Evolutionary conservation across 2,113 vertebrate genomes (phyloP).

Genomic region (Brachirus orientalis): DNA sequence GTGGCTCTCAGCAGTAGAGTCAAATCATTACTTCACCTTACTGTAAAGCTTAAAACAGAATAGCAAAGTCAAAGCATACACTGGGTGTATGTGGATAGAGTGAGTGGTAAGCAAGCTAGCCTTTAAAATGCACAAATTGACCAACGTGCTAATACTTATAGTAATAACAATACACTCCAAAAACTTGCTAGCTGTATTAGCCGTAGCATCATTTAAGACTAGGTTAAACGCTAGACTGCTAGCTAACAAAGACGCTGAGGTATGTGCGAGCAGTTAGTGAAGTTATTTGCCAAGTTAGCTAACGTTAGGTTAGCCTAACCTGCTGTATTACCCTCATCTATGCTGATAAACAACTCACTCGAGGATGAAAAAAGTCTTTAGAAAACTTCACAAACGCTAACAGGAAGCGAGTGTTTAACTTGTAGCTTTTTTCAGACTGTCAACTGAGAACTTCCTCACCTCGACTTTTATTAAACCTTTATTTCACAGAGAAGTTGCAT

Average conservation of each 20-base stretch:
- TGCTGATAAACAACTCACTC: neutral
- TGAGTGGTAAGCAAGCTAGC: neutral
- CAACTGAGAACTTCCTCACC: no score
- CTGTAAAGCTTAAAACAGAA: neutral
- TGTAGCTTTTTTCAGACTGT: neutral
- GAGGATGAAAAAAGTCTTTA: fast-evolving
- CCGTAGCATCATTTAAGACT: constrained; percentile 43
- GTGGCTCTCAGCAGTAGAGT: constrained; percentile 20
- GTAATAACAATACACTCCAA: neutral
- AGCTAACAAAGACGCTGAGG: constrained; percentile 44
- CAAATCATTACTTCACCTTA: neutral
- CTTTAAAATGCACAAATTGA: constrained; percentile 18
- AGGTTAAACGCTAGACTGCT: constrained; percentile 14
- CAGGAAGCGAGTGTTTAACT: constrained; percentile 34
- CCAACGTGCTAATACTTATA: constrained; percentile 34
- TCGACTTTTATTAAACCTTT: no score
- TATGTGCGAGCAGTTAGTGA: constrained; percentile 1
- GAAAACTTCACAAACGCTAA: neutral
- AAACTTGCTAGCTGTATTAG: constrained; percentile 65
- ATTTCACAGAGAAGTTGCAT: no score
- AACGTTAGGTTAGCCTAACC: constrained; percentile 4
- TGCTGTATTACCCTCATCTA: neutral
- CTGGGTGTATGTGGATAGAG: neutral
- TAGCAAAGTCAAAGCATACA: neutral
- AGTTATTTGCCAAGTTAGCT: constrained; percentile 29